These are phyloP conservation scores for Helleia helle DNA, from an alignment of 2,888 invertebrate genomes.

Conservation along the genomic window DNA sequence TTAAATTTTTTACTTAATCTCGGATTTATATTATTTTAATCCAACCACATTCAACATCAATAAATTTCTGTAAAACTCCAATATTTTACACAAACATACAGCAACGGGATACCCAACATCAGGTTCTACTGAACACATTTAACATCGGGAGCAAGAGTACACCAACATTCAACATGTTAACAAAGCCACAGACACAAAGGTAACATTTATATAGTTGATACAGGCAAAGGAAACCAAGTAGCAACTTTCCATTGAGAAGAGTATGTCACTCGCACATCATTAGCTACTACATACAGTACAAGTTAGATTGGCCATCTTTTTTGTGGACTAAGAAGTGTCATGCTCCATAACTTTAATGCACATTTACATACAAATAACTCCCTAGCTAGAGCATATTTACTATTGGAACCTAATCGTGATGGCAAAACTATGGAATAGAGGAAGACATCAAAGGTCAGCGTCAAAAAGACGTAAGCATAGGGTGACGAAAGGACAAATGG, in stretches of 20 bases:
- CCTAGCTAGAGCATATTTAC: slow-evolving; percentile 1
- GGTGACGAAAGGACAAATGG: slow-evolving; percentile 19
- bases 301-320: slow-evolving; percentile 2
- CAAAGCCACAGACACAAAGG: slow-evolving; percentile 1
- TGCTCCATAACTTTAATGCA: background rate
- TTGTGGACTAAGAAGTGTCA: background rate
- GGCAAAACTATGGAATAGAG: slow-evolving; percentile 22
- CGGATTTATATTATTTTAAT: too few relatives aligned
- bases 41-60: too few relatives aligned
- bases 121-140: slow-evolving; percentile 13
- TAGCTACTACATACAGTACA: background rate
- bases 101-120: background rate
- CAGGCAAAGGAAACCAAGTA: background rate
- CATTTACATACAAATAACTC: background rate
- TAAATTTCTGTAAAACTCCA: too few relatives aligned
- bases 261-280: background rate
- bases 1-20: too few relatives aligned
- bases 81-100: slow-evolving; percentile 8
- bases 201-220: background rate
- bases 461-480: slow-evolving; percentile 22
- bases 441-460: slow-evolving; percentile 18
- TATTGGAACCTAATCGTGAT: slow-evolving; percentile 8
- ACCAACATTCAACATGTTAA: slow-evolving; percentile 3
- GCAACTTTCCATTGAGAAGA: background rate
- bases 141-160: slow-evolving; percentile 4